These are phyloP conservation scores for Daboia siamensis DNA, from an alignment of 2,113 vertebrate species.

Conservation along the genomic window DNA sequence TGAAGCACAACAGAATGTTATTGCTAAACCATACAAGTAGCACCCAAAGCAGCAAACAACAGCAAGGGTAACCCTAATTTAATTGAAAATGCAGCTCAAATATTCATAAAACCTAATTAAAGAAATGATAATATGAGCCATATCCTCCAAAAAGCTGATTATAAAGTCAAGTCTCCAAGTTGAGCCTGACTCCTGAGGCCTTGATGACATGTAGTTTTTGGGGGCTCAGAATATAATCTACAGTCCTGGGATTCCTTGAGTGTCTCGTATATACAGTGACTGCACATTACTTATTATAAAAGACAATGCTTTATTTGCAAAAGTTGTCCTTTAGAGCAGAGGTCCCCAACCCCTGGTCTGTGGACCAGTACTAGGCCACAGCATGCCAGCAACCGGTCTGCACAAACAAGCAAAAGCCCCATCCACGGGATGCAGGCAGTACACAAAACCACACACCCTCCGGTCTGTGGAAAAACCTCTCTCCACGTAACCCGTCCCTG, in stretches of 20 bases:
- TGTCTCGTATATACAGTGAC: neutral
- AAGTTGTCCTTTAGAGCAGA: neutral
- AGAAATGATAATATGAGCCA: neutral
- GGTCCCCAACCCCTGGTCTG: too few species aligned
- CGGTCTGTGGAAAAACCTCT: too few species aligned
- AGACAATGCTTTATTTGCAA: too few species aligned
- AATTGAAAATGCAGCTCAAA: neutral
- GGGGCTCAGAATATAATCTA: neutral
- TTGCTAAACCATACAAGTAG: neutral
- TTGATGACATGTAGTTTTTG: neutral
- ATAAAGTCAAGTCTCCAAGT: neutral
- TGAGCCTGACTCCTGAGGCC: neutral
- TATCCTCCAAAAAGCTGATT: neutral
- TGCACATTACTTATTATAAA: too few species aligned
- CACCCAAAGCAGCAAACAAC: neutral
- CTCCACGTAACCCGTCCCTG: too few species aligned
- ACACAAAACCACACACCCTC: too few species aligned
- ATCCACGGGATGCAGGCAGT: too few species aligned
- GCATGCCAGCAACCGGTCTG: too few species aligned
- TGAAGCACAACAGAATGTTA: neutral
- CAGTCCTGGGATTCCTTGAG: neutral
- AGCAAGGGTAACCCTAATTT: neutral
- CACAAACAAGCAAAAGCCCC: too few species aligned
- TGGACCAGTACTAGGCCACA: too few species aligned
- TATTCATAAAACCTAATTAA: neutral